phyloP scores from a whole-genome alignment of 2,113 vertebrate genomes.

The Pedetes capensis region DNA sequence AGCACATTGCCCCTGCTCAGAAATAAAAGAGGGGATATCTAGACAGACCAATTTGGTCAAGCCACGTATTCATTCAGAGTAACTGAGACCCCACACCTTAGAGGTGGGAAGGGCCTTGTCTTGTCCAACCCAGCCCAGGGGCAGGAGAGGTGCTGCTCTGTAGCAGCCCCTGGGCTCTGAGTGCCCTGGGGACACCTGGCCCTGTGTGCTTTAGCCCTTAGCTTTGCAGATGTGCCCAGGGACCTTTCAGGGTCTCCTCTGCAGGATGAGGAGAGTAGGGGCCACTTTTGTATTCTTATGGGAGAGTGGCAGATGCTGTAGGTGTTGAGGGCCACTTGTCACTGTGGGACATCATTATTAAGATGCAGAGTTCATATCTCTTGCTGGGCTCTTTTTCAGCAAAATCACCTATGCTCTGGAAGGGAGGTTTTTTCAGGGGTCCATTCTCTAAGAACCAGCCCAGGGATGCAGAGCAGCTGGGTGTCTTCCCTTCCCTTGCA shows the following conservation, averaged over 20 bases:
- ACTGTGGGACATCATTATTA: neutral
- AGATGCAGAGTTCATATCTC: no score
- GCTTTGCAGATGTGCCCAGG: neutral
- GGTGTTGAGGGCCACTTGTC: neutral
- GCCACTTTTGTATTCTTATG: neutral
- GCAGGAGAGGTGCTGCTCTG: neutral
- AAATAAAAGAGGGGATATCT: neutral
- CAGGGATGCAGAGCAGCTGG: neutral
- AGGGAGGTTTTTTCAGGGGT: neutral
- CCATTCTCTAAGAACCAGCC: neutral
- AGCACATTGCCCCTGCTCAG: neutral
- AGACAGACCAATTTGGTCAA: no score
- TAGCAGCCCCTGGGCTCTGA: no score
- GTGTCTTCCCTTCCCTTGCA: neutral
- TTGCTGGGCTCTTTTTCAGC: neutral
- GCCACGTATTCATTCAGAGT: neutral
- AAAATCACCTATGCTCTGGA: neutral
- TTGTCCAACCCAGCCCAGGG: neutral
- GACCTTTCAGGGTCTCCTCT: neutral
- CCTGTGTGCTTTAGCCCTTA: neutral
- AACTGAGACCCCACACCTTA: neutral
- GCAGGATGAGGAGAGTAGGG: neutral
- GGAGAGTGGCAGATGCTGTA: no score
- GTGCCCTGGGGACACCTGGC: rapidly evolving
- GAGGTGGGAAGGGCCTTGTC: neutral